phyloP scores from a whole-genome alignment of 2,888 invertebrate species.

The Aphodius sticticus region DNA sequence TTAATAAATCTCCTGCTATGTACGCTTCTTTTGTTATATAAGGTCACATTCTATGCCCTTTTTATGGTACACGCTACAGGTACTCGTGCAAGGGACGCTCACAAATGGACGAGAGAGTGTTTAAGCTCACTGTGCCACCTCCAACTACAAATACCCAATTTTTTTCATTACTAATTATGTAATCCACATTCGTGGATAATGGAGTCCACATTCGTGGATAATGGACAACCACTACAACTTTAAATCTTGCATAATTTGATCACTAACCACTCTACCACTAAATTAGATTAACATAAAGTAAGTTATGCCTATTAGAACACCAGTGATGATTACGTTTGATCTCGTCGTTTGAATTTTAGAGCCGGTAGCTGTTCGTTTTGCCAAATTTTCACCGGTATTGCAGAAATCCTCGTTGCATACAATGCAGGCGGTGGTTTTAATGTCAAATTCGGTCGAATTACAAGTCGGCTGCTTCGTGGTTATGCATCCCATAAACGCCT shows the following conservation, averaged over 20 bases:
- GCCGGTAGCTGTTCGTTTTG: neutral
- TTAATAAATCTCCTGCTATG: no score
- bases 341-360: neutral
- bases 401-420: neutral
- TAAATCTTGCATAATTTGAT: neutral
- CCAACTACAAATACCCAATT: no score
- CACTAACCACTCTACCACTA: neutral
- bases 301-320: neutral
- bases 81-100: no score
- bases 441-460: neutral
- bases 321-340: neutral
- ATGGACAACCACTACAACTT: no score
- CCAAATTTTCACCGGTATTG: neutral
- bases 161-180: no score
- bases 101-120: no score
- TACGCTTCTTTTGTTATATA: no score
- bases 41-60: no score
- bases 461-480: neutral
- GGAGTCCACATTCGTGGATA: no score
- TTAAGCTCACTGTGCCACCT: no score
- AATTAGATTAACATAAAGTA: neutral
- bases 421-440: neutral
- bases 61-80: no score
- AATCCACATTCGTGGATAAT: no score
- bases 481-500: neutral